Conservation (phyloP, 2,797 vertebrate species). For the Orientallactaga sibirica region DNA sequence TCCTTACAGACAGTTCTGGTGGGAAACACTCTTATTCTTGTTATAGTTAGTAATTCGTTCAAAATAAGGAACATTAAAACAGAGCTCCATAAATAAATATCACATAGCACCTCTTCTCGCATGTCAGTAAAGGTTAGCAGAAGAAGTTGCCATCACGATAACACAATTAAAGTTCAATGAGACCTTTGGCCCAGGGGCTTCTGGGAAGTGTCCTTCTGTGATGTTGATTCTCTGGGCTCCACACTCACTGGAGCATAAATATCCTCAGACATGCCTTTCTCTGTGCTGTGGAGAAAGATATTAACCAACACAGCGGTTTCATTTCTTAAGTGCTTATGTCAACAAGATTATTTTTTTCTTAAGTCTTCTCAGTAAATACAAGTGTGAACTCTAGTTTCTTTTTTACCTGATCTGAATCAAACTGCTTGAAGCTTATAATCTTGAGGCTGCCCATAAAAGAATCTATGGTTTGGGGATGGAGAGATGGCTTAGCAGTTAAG, state of each 20-base stretch:
- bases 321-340: slow-evolving; percentile 33
- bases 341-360: not conserved
- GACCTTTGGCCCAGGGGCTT: not conserved
- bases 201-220: not conserved
- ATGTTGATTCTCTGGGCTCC: not conserved
- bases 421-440: slow-evolving; percentile 6
- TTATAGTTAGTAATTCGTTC: not conserved
- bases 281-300: not conserved
- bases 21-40: not conserved
- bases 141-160: not conserved
- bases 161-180: not conserved
- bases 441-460: not conserved
- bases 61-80: slow-evolving; percentile 1
- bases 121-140: not conserved
- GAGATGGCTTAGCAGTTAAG: too few species aligned
- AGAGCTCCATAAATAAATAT: not conserved
- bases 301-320: not conserved
- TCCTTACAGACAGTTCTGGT: not conserved
- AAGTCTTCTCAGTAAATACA: slow-evolving; percentile 13
- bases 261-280: not conserved
- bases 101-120: not conserved
- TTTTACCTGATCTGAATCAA: not conserved
- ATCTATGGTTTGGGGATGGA: not conserved
- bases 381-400: not conserved
- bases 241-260: not conserved